A percentile compares a stretch with the other conserved stretches of the same genome.
phyloP scores from a whole-genome alignment of 2,888 invertebrate species.

The Caenorhabditis angaria region DNA sequence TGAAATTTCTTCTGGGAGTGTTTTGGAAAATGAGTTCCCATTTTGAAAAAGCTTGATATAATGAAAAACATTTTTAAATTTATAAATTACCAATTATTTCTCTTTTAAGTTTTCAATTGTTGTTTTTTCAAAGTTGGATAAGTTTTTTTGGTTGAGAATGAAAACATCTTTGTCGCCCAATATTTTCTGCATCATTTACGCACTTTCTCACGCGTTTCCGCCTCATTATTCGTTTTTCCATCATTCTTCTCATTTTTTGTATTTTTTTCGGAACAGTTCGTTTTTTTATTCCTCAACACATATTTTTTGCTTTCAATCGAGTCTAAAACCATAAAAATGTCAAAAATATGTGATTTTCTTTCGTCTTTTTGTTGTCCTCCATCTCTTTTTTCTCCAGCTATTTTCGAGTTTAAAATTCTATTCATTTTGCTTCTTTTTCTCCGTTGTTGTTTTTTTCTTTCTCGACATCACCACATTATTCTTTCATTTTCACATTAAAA shows the following conservation, averaged over 20 bases:
- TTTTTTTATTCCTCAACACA: neutral
- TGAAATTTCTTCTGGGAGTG: too few species aligned
- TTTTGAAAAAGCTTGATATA: too few species aligned
- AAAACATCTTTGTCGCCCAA: slow-evolving; percentile 10
- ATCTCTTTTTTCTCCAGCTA: slow-evolving; percentile 2
- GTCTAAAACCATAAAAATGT: slow-evolving; percentile 1
- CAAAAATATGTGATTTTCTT: slow-evolving; percentile 29
- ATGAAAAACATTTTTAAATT: too few species aligned
- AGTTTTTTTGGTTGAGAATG: too few species aligned
- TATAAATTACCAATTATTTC: too few species aligned
- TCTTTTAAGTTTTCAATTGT: too few species aligned
- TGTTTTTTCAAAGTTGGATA: neutral
- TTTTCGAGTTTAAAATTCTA: slow-evolving; percentile 1
- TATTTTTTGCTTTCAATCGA: neutral
- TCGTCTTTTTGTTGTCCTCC: slow-evolving; percentile 9
- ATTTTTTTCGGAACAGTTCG: neutral
- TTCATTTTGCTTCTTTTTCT: slow-evolving; percentile 9
- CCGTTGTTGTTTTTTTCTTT: neutral
- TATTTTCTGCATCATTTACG: slow-evolving; percentile 34
- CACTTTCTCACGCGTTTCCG: slow-evolving; percentile 43
- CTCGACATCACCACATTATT: slow-evolving; percentile 6
- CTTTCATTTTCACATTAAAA: slow-evolving; percentile 8
- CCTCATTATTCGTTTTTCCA: slow-evolving; percentile 17
- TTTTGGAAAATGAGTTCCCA: too few species aligned
- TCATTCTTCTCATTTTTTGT: neutral